phyloP scores from a whole-genome alignment of 2,113 vertebrate genomes.

The Paracanthobrama guichenoti region DNA sequence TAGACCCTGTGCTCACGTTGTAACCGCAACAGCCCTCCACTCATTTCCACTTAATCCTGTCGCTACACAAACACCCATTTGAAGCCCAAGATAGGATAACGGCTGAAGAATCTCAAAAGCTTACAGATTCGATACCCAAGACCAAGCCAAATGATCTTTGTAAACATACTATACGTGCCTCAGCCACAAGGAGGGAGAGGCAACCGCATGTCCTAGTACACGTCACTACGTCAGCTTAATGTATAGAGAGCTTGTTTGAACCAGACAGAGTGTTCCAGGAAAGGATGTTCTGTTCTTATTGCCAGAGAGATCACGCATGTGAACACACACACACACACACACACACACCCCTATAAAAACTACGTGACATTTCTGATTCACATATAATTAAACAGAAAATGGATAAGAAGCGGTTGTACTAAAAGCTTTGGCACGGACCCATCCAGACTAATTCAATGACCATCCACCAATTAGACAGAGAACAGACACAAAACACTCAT shows the following conservation, averaged over 20 bases:
- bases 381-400: neutral
- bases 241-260: conserved; percentile 16
- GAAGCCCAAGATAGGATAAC: neutral
- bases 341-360: too few relatives aligned
- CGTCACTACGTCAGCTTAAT: neutral
- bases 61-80: conserved; percentile 55
- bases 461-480: conserved; percentile 27
- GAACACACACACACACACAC: neutral
- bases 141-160: conserved; percentile 7
- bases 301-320: conserved; percentile 34
- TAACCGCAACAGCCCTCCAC: conserved; percentile 59
- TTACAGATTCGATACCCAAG: neutral
- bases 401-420: neutral
- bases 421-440: neutral
- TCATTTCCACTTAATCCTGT: conserved; percentile 70
- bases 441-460: neutral
- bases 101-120: neutral
- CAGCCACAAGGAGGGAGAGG: conserved; percentile 36
- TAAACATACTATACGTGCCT: conserved; percentile 36
- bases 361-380: neutral
- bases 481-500: conserved; percentile 33
- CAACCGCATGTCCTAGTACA: neutral
- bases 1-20: conserved; percentile 51
- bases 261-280: conserved; percentile 5
- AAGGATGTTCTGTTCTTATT: conserved; percentile 22